These are phyloP conservation scores for Gryllus longicercus DNA, from an alignment of 2,888 invertebrate species.

Conservation along the genomic window DNA sequence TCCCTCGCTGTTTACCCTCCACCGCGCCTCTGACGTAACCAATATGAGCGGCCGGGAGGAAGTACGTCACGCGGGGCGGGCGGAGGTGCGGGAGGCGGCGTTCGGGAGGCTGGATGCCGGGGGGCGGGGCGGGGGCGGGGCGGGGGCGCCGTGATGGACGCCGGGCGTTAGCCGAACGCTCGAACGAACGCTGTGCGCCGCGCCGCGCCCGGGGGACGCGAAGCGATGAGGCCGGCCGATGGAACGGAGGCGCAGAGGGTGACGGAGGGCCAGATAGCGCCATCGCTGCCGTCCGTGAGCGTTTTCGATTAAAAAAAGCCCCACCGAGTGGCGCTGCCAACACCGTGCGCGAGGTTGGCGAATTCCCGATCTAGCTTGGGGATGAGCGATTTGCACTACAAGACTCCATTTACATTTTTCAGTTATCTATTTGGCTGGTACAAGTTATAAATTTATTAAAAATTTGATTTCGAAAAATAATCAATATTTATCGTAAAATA, in stretches of 20 bases:
- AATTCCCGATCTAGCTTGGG: too few species aligned
- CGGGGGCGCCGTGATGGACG: not conserved
- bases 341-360: not conserved
- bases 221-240: not conserved
- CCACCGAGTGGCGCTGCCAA: not conserved
- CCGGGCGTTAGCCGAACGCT: not conserved
- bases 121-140: not conserved
- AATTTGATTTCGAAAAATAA: too few species aligned
- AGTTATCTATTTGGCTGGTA: too few species aligned
- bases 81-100: not conserved
- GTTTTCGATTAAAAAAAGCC: not conserved
- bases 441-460: too few species aligned
- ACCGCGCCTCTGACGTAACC: not conserved
- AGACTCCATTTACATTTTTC: too few species aligned
- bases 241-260: not conserved
- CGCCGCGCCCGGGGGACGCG: not conserved
- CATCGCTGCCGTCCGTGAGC: not conserved
- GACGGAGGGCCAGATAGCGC: not conserved
- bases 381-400: too few species aligned
- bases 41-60: not conserved
- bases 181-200: not conserved
- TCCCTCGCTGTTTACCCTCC: not conserved
- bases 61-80: not conserved
- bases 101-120: not conserved
- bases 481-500: too few species aligned